Conservation (phyloP, 1,140 invertebrate genomes). For the Cyclargus thomasi region DNA sequence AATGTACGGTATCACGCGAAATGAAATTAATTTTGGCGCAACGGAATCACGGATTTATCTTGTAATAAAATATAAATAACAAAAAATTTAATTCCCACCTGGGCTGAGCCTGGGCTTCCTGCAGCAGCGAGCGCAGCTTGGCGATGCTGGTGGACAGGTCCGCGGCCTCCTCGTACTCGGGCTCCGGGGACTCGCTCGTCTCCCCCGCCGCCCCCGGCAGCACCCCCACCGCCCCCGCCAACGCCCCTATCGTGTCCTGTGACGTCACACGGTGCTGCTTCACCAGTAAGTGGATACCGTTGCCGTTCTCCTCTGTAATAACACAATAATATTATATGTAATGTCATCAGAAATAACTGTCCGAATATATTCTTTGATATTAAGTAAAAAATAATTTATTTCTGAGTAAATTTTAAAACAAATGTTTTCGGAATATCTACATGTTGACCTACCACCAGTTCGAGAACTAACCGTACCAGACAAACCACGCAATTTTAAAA, state of each 20-base stretch:
- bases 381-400: no score
- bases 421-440: no score
- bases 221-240: constrained; percentile 37
- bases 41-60: no score
- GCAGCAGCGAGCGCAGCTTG: constrained; percentile 80
- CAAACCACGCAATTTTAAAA: no score
- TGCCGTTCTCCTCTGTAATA: constrained; percentile 45
- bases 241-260: constrained; percentile 53
- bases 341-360: no score
- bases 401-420: no score
- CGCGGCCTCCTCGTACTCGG: constrained; percentile 82
- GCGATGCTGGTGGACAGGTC: constrained; percentile 84
- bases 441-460: no score
- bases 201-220: background rate
- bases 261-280: constrained; percentile 60
- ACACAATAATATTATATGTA: background rate
- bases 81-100: constrained; percentile 23
- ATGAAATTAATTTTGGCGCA: no score
- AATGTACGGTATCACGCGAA: no score
- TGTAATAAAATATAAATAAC: no score
- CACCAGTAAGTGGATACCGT: constrained; percentile 35
- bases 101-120: constrained; percentile 43
- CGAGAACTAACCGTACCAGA: no score
- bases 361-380: no score
- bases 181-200: constrained; percentile 71